Base-by-base conservation (phyloP, 2,888 invertebrate genomes). In the Syrphus vitripennis region DNA sequence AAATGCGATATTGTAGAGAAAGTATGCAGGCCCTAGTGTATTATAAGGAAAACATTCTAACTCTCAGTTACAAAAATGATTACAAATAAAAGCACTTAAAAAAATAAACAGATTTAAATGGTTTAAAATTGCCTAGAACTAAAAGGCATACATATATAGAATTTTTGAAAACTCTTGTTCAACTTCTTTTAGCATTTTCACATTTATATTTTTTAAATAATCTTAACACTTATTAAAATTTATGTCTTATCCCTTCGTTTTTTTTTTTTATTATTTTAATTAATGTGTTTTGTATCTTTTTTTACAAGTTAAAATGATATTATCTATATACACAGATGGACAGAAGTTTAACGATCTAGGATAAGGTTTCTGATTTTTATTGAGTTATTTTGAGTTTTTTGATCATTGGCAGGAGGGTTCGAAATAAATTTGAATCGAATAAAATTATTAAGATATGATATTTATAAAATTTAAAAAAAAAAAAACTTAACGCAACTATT, bases 251-350 rank as follows among this genome's bases (percentile, higher is more conserved):
- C n/a, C 57, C 40, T 69, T 12, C n/a, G 10, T 55, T 29, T 69
- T 67, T 69, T 63, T 63, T 69, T 14, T 37, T 29, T 70, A 63
- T 50, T 71, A 24, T 71, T 57, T 81, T 67, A 45, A 24, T 65
- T 71, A 65, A 34, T 76, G 71, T 55, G 2, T 40, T 71, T 77
- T 45, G n/a, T 40, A n/a, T n/a, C 9, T 31, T 70, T 80, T 76
- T 81, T 69, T 78, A 75, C 83, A 83, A 69, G 55, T 78, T 69
- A 12, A 83, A 79, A 79, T 83, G 70, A 79, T 79, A 75, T 75
- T 75, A 50, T n/a, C 83, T 84, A 84, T 84, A 61, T 84, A 84
- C 80, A 80, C 57, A 34, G 75, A 80, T 84, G 84, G 76, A 77
- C 53, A 74, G 75, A 53, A 59, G 50, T 80, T 65, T 65, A 65